phyloP scores from a whole-genome alignment of 2,888 invertebrate genomes.

The Brenthis ino region DNA sequence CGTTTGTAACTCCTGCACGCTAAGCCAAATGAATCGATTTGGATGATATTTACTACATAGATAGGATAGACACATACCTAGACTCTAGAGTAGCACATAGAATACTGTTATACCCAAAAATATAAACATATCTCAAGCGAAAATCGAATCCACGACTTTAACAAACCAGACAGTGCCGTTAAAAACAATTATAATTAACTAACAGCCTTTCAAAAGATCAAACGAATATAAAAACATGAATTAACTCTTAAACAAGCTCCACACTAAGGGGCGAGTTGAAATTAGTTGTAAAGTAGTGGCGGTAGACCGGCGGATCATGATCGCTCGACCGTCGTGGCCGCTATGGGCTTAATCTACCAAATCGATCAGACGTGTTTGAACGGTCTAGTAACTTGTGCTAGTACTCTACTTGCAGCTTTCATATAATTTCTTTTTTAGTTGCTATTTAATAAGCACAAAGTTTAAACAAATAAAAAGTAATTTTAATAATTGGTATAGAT shows the following conservation, averaged over 20 bases:
- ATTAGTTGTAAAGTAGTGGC: constrained; percentile 39
- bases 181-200: background rate
- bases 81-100: too few relatives aligned
- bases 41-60: too few relatives aligned
- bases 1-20: too few relatives aligned
- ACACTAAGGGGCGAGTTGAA: constrained; percentile 17
- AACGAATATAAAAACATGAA: constrained; percentile 11
- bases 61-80: too few relatives aligned
- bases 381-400: constrained; percentile 25
- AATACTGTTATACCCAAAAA: too few relatives aligned
- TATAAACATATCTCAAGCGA: too few relatives aligned
- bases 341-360: constrained; percentile 38
- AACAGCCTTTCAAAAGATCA: constrained; percentile 1
- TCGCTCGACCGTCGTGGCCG: constrained; percentile 27
- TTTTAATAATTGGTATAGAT: too few relatives aligned
- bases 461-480: too few relatives aligned
- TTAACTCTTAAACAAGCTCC: constrained; percentile 2
- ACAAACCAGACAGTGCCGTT: too few relatives aligned
- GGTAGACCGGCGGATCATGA: constrained; percentile 35
- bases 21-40: too few relatives aligned
- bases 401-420: background rate
- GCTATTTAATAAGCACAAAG: too few relatives aligned
- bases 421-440: background rate
- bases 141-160: too few relatives aligned
- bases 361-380: constrained; percentile 37